These are phyloP conservation scores for Tympanoctomys barrerae DNA, from an alignment of 2,797 vertebrate species.

Conservation along the genomic window DNA sequence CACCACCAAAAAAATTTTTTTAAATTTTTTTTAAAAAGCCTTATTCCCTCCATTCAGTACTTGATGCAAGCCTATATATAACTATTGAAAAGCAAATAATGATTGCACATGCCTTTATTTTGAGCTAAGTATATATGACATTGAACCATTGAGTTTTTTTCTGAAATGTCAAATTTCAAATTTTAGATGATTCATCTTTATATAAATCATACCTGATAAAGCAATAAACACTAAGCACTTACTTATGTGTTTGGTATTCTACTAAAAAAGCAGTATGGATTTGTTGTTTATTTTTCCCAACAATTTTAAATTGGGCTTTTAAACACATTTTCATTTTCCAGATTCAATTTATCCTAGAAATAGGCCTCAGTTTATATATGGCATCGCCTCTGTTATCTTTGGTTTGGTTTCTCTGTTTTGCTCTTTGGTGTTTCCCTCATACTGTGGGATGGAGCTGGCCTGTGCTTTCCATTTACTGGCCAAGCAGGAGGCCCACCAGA, in stretches of 20 bases:
- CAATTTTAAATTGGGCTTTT: too few relatives aligned
- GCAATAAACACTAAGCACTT: not conserved
- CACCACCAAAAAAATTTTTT: too few relatives aligned
- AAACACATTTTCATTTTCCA: not conserved
- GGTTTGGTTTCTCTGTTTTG: not conserved
- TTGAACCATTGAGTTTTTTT: conserved; percentile 20
- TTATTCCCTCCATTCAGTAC: not conserved
- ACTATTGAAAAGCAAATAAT: not conserved
- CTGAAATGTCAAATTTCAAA: not conserved
- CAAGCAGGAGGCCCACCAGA: not conserved
- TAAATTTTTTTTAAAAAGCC: too few relatives aligned
- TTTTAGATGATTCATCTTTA: conserved; percentile 1
- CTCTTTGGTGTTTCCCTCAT: not conserved
- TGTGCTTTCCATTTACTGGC: not conserved
- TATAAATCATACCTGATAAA: conserved; percentile 10
- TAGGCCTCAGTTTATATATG: not conserved
- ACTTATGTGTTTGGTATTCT: not conserved
- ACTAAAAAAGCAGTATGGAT: not conserved
- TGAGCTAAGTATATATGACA: conserved; percentile 6
- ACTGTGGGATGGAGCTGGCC: not conserved
- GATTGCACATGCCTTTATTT: conserved; percentile 6
- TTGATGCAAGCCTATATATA: not conserved
- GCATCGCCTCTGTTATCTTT: not conserved
- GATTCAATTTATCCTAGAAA: conserved; percentile 45
- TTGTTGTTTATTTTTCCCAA: not conserved